These are phyloP conservation scores for Ciconia stormi DNA, from an alignment of 2,113 vertebrate species.

Conservation along the genomic window DNA sequence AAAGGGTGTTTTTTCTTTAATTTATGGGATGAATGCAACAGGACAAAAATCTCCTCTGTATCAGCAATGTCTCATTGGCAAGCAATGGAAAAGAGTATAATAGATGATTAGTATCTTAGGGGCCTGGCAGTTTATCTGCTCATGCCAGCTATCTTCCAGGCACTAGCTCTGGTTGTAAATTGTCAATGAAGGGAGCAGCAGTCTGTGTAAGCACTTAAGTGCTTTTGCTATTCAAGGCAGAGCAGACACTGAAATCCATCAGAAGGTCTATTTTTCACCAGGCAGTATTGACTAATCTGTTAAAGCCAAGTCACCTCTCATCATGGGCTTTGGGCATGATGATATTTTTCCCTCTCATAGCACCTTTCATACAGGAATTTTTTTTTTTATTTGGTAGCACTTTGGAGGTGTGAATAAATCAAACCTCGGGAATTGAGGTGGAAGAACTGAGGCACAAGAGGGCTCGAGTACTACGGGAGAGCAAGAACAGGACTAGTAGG, in stretches of 20 bases:
- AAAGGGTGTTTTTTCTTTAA: background rate
- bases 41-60: background rate
- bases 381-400: background rate
- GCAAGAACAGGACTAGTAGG: background rate
- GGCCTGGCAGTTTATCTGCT: background rate
- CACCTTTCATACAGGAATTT: background rate
- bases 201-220: background rate
- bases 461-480: background rate
- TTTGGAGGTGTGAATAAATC: background rate
- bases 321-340: background rate
- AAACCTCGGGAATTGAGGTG: background rate
- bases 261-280: constrained; percentile 7
- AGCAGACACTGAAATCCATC: background rate
- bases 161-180: background rate
- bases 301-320: constrained; percentile 7
- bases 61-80: background rate
- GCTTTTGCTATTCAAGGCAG: constrained; percentile 3
- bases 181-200: background rate
- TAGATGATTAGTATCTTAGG: background rate
- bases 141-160: background rate
- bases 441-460: background rate
- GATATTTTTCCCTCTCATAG: background rate
- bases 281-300: background rate
- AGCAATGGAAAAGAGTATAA: background rate
- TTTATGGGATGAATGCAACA: background rate